phyloP scores from a whole-genome alignment of 2,888 invertebrate genomes.

The Philopedon plagiatum region DNA sequence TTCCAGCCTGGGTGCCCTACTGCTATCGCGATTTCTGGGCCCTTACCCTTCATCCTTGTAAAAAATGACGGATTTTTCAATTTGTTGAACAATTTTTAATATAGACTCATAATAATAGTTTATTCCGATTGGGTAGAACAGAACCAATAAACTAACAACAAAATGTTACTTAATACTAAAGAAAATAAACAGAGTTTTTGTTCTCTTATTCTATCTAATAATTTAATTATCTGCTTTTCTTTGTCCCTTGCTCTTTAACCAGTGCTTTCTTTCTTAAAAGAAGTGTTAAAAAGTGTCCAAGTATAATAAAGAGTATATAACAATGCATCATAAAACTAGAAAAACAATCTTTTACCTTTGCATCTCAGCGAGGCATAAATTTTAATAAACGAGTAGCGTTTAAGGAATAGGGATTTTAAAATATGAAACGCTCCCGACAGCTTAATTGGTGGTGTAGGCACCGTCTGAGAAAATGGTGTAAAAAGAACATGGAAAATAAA shows the following conservation, averaged over 20 bases:
- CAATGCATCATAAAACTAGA: not conserved
- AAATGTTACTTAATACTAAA: too few species aligned
- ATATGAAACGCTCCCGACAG: not conserved
- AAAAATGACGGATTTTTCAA: too few species aligned
- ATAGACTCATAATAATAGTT: too few species aligned
- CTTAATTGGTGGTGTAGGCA: not conserved
- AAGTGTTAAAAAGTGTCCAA: not conserved
- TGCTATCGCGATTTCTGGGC: too few species aligned
- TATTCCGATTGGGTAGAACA: too few species aligned
- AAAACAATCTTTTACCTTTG: constrained; percentile 1
- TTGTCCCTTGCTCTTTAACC: not conserved
- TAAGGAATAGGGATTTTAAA: not conserved
- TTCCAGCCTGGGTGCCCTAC: too few species aligned
- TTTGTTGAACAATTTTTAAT: too few species aligned
- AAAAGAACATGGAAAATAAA: not conserved
- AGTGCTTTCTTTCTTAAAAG: not conserved
- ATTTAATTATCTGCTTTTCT: not conserved
- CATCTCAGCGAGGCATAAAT: not conserved
- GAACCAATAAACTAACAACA: too few species aligned
- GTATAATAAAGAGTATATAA: not conserved
- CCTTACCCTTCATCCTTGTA: too few species aligned
- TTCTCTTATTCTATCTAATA: too few species aligned
- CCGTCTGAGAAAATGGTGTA: not conserved
- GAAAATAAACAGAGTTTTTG: too few species aligned
- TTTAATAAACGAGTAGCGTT: constrained; percentile 8